Evolutionary conservation across 2,113 vertebrate species (phyloP).

Genomic region (Chelonoidis abingdonii): DNA sequence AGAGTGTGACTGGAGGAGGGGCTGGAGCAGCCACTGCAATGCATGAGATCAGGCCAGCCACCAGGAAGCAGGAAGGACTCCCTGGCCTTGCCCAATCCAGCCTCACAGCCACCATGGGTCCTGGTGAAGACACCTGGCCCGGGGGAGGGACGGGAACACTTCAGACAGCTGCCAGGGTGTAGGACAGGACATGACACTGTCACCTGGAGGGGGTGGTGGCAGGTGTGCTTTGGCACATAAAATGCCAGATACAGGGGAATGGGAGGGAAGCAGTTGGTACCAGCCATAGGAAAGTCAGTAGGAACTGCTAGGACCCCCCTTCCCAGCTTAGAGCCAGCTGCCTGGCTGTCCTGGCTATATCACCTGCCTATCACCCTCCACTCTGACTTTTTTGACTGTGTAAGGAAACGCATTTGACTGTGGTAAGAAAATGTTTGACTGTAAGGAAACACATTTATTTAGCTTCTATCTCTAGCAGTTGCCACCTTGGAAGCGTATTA

Average conservation of each 20-base stretch:
- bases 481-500: rapidly evolving
- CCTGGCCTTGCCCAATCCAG: not conserved
- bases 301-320: not conserved
- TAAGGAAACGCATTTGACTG: rapidly evolving
- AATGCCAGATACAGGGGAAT: not conserved
- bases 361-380: not conserved
- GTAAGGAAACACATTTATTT: rapidly evolving
- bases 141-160: not conserved
- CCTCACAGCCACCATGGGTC: not conserved
- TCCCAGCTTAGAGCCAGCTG: not conserved
- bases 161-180: not conserved
- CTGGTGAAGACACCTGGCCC: not conserved
- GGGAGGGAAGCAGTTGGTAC: not conserved
- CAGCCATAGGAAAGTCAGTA: not conserved
- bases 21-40: too few relatives aligned
- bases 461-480: not conserved
- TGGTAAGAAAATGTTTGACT: not conserved
- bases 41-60: too few relatives aligned
- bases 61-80: not conserved
- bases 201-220: not conserved
- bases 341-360: not conserved
- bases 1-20: too few relatives aligned
- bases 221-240: not conserved
- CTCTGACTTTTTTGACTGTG: not conserved
- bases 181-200: not conserved